A percentile compares a stretch with the other conserved stretches of the same genome.
phyloP scores from a whole-genome alignment of 2,888 invertebrate species.

The Caenorhabditis becei region DNA sequence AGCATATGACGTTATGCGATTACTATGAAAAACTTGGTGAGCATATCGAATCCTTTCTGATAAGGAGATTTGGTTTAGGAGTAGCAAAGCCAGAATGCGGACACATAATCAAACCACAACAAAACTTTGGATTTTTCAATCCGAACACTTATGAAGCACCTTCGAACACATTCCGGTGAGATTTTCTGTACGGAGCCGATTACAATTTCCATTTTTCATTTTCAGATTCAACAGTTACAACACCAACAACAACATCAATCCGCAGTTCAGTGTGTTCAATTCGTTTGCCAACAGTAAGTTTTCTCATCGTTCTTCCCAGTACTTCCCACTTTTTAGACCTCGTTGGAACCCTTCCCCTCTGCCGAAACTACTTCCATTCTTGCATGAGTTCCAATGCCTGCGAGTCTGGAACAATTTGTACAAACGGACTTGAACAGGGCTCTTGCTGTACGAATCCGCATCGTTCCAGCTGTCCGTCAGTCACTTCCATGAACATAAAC shows the following conservation, averaged over 20 bases:
- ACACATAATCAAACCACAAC: conserved; percentile 45
- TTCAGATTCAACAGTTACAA: conserved; percentile 54
- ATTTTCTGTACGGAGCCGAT: not conserved
- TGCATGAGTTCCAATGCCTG: conserved; percentile 67
- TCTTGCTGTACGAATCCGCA: conserved; percentile 68
- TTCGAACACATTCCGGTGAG: conserved; percentile 18
- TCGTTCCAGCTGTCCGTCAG: conserved; percentile 63
- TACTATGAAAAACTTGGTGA: conserved; percentile 66
- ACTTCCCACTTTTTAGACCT: conserved; percentile 32
- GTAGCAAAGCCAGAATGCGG: conserved; percentile 65
- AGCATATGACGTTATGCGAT: conserved; percentile 66
- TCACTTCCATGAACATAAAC: conserved; percentile 65
- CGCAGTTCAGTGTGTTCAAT: conserved; percentile 45
- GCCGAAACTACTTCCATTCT: conserved; percentile 71
- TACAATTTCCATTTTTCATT: not conserved
- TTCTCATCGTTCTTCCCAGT: not conserved
- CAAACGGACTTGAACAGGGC: conserved; percentile 64
- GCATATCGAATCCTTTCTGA: not conserved
- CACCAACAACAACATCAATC: conserved; percentile 40
- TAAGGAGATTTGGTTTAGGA: conserved; percentile 30
- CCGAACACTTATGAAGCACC: conserved; percentile 31
- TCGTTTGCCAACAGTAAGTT: conserved; percentile 35
- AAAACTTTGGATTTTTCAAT: conserved; percentile 35
- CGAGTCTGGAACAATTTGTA: conserved; percentile 70
- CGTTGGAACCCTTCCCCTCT: conserved; percentile 56